Base-by-base conservation (phyloP, 2,888 invertebrate species). In the Pseudanteris insignis region DNA sequence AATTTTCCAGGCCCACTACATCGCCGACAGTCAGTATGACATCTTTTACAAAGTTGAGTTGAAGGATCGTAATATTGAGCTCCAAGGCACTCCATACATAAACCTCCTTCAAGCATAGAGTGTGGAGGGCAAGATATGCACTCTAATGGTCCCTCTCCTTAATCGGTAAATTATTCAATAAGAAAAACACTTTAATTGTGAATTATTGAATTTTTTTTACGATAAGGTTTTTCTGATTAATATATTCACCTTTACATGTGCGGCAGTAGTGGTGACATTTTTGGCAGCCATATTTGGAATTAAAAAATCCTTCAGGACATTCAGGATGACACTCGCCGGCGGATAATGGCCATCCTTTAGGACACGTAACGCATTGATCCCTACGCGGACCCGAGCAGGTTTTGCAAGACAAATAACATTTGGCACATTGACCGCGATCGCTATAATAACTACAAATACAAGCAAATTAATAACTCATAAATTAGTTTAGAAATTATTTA, bases 201-300 rank as follows among this genome's bases (percentile, higher is more conserved):
- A n/a, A n/a, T n/a, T n/a, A n/a, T n/a, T n/a, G n/a, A n/a, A n/a
- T n/a, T n/a, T n/a, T n/a, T n/a, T n/a, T n/a, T n/a, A n/a, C n/a
- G n/a, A n/a, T n/a, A n/a, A n/a, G n/a, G n/a, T 53, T 44, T 25
- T n/a, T n/a, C n/a, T n/a, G n/a, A n/a, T n/a, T n/a, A n/a, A n/a
- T n/a, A n/a, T n/a, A 34, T 75, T 75, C 80, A 87, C 94, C 94
- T 76, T 88, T 88, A 78, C 94, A 94, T 69, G 91, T 91, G 65
- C 88, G 88, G 80, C 94, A 94, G 74, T 90, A 91, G 79, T 91
- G 90, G 82, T 93, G 92, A 81, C 94, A 94, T 79, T 90, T 91
- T 65, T 90, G 89, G 75, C 94, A 94, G 5, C 91, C 91, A 70
- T 86, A 90, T 64, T 86, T 85, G 2, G 88, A 88, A 80, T 91